These are phyloP conservation scores for Serranus cabrilla DNA, from an alignment of 2,797 vertebrate species.

Conservation along the genomic window DNA sequence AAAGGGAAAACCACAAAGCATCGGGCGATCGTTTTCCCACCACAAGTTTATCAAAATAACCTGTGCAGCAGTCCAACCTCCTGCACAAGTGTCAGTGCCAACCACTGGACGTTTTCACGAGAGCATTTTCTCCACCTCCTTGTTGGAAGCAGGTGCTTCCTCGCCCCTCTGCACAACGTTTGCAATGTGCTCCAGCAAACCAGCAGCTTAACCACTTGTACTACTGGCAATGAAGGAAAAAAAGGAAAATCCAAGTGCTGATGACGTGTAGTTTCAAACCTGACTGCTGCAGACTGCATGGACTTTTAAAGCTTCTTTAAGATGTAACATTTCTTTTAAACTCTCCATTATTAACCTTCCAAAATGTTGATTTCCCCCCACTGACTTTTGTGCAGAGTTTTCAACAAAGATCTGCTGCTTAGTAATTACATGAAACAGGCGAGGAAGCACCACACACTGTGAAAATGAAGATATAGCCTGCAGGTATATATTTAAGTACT, in stretches of 20 bases:
- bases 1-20: conserved; percentile 44
- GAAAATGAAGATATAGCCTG: neutral
- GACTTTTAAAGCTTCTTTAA: conserved; percentile 2
- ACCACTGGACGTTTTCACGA: conserved; percentile 77
- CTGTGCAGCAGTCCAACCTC: conserved; percentile 62
- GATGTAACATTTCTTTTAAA: neutral
- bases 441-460: neutral
- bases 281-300: conserved; percentile 49
- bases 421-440: conserved; percentile 29
- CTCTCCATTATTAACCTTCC: conserved; percentile 1
- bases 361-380: conserved; percentile 12
- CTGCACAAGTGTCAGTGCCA: conserved; percentile 70
- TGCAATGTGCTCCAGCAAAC: conserved; percentile 78
- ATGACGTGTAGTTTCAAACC: conserved; percentile 79
- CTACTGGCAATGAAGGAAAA: conserved; percentile 55
- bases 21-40: conserved; percentile 3
- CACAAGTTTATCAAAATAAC: conserved; percentile 49
- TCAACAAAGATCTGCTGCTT: conserved; percentile 13
- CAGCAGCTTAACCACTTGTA: conserved; percentile 80
- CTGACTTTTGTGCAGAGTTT: conserved; percentile 12
- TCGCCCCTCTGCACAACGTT: conserved; percentile 81
- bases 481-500: neutral
- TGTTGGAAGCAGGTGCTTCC: conserved; percentile 93
- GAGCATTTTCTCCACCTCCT: conserved; percentile 84
- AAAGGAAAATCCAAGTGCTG: conserved; percentile 61